A percentile compares a stretch with the other conserved stretches of the same genome.
Conservation (phyloP, 1,140 invertebrate genomes). For the Scaptomyza graminum region DNA sequence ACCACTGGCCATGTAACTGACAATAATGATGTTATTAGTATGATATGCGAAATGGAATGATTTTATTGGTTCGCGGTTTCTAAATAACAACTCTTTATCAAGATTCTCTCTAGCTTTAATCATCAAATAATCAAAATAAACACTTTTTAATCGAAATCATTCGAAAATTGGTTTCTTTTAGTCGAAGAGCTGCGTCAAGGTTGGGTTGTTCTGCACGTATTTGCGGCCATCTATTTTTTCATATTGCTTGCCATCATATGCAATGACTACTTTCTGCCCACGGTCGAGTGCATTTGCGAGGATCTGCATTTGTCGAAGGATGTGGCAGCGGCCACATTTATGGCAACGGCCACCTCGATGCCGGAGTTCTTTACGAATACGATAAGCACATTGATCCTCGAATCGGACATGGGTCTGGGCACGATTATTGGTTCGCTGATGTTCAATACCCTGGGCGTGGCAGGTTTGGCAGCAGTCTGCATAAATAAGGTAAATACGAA, state of each 20-base stretch:
- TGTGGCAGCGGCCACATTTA: constrained; percentile 95
- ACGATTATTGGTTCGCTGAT: constrained; percentile 94
- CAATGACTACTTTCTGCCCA: constrained; percentile 93
- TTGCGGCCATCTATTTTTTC: constrained; percentile 92
- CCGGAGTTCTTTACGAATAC: constrained; percentile 96
- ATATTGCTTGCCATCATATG: constrained; percentile 91
- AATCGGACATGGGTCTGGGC: constrained; percentile 91
- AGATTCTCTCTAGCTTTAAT: too few relatives aligned
- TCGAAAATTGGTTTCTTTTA: constrained; percentile 36
- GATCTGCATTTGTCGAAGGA: constrained; percentile 90
- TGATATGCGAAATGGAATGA: constrained; percentile 12
- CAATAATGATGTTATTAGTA: constrained; percentile 2
- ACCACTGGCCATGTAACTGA: constrained; percentile 16
- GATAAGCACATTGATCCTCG: constrained; percentile 91
- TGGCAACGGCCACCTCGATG: constrained; percentile 94
- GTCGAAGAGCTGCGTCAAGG: constrained; percentile 87
- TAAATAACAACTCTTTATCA: too few relatives aligned
- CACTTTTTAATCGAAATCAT: too few relatives aligned
- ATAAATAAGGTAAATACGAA: constrained; percentile 87
- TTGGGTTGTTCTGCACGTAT: constrained; percentile 89
- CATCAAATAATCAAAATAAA: too few relatives aligned
- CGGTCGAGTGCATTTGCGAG: constrained; percentile 92
- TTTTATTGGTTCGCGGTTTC: not conserved
- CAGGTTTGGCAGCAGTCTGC: constrained; percentile 91
- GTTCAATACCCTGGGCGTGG: constrained; percentile 94